A percentile compares a stretch with the other conserved stretches of the same genome.
Conservation (phyloP, 2,797 vertebrate species). For the Emydoidea blandingii region DNA sequence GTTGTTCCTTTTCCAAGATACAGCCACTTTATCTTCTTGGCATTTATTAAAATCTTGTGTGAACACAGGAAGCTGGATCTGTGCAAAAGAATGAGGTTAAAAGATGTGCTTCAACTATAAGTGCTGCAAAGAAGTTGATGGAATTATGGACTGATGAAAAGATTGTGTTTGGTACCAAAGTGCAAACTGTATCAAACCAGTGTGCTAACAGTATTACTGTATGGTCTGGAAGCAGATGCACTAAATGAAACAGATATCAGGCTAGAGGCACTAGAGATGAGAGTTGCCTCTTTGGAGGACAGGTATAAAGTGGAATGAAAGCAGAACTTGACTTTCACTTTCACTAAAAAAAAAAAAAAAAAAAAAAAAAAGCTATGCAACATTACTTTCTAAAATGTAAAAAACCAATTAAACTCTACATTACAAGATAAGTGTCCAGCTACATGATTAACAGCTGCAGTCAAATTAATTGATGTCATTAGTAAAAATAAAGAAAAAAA, state of each 20-base stretch:
- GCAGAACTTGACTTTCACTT: conserved; percentile 18
- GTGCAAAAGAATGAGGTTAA: neutral
- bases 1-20: neutral
- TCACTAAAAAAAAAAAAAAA: conserved; percentile 15
- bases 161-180: neutral
- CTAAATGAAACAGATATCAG: neutral
- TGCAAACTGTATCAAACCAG: neutral
- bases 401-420: conserved; percentile 8
- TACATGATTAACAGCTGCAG: neutral
- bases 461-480: neutral
- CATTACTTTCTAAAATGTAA: conserved; percentile 42
- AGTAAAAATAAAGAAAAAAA: neutral
- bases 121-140: neutral
- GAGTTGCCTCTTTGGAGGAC: neutral
- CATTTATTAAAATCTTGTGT: neutral
- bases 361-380: neutral
- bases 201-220: neutral
- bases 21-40: neutral
- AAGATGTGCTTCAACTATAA: neutral
- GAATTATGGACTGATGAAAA: neutral
- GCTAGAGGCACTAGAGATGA: neutral
- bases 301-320: neutral
- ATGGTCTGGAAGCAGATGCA: neutral
- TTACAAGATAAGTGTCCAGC: neutral
- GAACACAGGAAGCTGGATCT: neutral